Evolutionary conservation across 1,140 invertebrate genomes (phyloP), one percentile per base, ranked within the genome.

Genomic region (Gonatopus flavifemur): DNA sequence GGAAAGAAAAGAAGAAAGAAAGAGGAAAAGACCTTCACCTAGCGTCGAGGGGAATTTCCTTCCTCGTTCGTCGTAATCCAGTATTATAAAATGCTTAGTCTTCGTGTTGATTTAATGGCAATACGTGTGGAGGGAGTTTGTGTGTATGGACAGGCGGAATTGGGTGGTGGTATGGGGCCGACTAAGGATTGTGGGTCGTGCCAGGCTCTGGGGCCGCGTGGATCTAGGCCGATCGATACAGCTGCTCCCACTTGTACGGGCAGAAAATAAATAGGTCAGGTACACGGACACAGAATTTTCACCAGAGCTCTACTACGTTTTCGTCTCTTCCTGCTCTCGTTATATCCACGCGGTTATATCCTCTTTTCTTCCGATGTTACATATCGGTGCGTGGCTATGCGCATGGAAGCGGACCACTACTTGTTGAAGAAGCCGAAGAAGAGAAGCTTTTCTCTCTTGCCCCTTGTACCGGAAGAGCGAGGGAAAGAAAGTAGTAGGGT

Each of bases 191-290:
- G 69, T 73, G 66, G 69, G 69, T 72, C 69, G 72, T 73, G 72
- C 67, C 64, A 64, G 59, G 64, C 68, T 66, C 67, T 66, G 70
- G 65, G 66, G 67, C 59, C 64, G 45, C 52, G 54, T 59, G 67
- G 67, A 77, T 77, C 67, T 74, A 66, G 76, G 76, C 67, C 76
- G 70, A 76, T 78, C 76, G 76, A 78, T 78, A 69, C 64, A 78
- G 76, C 76, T 70, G 67, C 66, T 67, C 56, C 56, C 60, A 64
- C 55, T 65, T 61, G 65, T 58, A 55, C 55, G 57, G 55, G 52
- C 48, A 47, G 38, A 46, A 48, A 13, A 48, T 50, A 74, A 73
- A 70, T 75, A 60, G 72, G 73, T 75, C 70, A 74, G 70, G 67
- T 72, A 75, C 69, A 66, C 67, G 59, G 38, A 24, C 24, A 35